These are phyloP conservation scores for Onychomys torridus DNA, from an alignment of 2,797 vertebrate species.

Conservation along the genomic window DNA sequence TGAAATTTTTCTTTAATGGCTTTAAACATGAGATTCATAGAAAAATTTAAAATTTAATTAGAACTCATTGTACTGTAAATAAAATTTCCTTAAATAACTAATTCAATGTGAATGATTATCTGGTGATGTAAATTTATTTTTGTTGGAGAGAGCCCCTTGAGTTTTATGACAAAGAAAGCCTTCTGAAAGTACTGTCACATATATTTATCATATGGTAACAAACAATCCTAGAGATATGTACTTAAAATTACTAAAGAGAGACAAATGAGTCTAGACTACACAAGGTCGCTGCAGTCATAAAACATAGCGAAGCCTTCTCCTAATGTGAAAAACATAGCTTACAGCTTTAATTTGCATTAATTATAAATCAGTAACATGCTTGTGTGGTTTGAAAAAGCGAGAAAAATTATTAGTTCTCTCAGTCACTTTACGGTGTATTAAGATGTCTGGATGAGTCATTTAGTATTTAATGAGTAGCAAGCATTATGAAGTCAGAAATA, in stretches of 20 bases:
- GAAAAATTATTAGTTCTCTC: slow-evolving; percentile 95
- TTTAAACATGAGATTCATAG: slow-evolving; percentile 82
- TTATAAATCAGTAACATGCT: slow-evolving; percentile 96
- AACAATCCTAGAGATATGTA: slow-evolving; percentile 95
- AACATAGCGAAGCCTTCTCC: slow-evolving; percentile 92
- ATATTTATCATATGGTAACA: slow-evolving; percentile 94
- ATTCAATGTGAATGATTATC: slow-evolving; percentile 89
- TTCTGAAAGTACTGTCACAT: slow-evolving; percentile 91
- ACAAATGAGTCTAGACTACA: slow-evolving; percentile 93
- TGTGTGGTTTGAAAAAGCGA: slow-evolving; percentile 93
- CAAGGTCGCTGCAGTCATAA: slow-evolving; percentile 93
- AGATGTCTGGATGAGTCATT: slow-evolving; percentile 98
- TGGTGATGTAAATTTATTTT: slow-evolving; percentile 90
- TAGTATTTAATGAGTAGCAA: slow-evolving; percentile 98
- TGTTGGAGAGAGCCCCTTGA: slow-evolving; percentile 90
- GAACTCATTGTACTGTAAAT: slow-evolving; percentile 88
- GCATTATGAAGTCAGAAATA: slow-evolving; percentile 97
- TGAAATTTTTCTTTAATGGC: slow-evolving; percentile 73
- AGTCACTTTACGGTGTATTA: slow-evolving; percentile 97
- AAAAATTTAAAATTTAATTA: slow-evolving; percentile 89
- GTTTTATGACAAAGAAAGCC: slow-evolving; percentile 92
- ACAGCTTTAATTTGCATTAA: slow-evolving; percentile 96
- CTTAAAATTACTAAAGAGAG: slow-evolving; percentile 95
- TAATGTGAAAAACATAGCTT: slow-evolving; percentile 95
- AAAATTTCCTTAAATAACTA: slow-evolving; percentile 92